phyloP scores from a whole-genome alignment of 2,888 invertebrate species.

The Leucoptera coffeella region DNA sequence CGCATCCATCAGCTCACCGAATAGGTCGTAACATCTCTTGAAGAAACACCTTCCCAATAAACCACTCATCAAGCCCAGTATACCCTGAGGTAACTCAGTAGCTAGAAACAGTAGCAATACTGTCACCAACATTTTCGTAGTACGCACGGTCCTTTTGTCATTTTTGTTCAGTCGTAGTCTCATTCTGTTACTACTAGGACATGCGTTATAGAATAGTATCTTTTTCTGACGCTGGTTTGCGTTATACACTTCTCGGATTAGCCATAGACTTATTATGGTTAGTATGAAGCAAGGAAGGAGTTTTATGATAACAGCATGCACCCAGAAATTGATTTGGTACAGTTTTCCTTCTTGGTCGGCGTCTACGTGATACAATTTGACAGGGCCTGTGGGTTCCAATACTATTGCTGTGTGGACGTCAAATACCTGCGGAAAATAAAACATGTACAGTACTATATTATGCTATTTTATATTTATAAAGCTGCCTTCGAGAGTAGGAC shows the following conservation, averaged over 20 bases:
- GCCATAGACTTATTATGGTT: constrained; percentile 65
- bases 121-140: constrained; percentile 84
- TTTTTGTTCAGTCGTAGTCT: constrained; percentile 32
- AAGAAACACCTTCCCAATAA: constrained; percentile 64
- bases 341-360: constrained; percentile 54
- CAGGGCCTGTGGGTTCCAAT: constrained; percentile 38
- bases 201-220: constrained; percentile 39
- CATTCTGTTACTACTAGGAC: constrained; percentile 28
- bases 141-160: constrained; percentile 60
- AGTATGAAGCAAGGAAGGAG: constrained; percentile 73
- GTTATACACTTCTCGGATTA: constrained; percentile 66
- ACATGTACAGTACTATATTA: too few species aligned
- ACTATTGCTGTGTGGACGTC: constrained; percentile 44
- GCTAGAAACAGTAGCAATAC: constrained; percentile 80
- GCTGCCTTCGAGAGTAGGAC: too few species aligned
- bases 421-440: constrained; percentile 21
- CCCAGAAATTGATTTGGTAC: constrained; percentile 72
- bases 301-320: constrained; percentile 75
- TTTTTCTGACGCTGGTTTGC: constrained; percentile 63
- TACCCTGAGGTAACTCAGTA: constrained; percentile 83
- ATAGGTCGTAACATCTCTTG: constrained; percentile 69
- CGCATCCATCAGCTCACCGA: constrained; percentile 86
- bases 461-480: too few species aligned
- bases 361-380: constrained; percentile 42
- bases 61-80: constrained; percentile 43